Conservation (phyloP, 2,113 vertebrate genomes). For the Daboia siamensis region DNA sequence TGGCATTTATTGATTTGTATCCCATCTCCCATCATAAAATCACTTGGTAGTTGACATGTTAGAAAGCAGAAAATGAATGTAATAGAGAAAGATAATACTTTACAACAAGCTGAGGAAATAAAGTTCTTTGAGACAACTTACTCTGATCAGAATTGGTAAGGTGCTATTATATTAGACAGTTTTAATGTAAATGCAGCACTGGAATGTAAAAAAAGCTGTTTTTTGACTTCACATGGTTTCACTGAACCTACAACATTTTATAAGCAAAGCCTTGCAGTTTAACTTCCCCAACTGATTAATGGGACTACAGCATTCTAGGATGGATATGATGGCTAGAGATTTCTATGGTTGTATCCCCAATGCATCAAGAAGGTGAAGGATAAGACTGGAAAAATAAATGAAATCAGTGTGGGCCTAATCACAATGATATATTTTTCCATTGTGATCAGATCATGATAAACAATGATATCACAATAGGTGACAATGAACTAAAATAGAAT, state of each 20-base stretch:
- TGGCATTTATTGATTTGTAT: conserved; percentile 1
- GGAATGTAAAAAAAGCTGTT: background rate
- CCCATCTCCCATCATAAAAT: background rate
- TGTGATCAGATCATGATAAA: background rate
- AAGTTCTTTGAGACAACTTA: background rate
- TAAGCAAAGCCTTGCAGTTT: background rate
- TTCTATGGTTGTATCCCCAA: background rate
- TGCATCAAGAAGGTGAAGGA: background rate
- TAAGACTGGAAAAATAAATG: background rate
- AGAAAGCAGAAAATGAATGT: background rate
- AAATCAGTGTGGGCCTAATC: background rate
- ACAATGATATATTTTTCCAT: background rate
- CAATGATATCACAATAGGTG: background rate
- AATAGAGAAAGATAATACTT: background rate
- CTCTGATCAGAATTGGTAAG: background rate
- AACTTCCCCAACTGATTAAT: background rate
- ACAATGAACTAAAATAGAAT: background rate
- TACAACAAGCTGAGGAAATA: background rate
- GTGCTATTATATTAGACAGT: background rate
- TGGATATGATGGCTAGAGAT: background rate
- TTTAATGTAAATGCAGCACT: background rate
- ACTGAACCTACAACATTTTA: background rate
- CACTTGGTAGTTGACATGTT: background rate
- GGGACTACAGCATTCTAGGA: background rate
- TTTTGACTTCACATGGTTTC: background rate